A percentile compares a stretch with the other conserved stretches of the same genome.
Evolutionary conservation across 37 sponge, comb jelly and placozoan species (phyloP).

Genomic region (Chondrosia reniformis): DNA sequence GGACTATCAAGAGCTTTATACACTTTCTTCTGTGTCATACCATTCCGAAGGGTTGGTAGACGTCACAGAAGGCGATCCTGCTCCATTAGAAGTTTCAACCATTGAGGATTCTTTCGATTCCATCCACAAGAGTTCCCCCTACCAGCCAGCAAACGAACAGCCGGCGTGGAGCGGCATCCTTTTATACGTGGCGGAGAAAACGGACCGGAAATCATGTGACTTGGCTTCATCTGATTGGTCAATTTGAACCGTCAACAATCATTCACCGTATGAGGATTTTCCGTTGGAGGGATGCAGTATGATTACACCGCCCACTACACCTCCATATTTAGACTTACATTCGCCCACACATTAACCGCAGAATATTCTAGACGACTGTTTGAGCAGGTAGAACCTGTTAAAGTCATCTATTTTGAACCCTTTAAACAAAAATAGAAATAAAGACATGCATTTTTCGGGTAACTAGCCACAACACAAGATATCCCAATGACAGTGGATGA

Average conservation of each 20-base stretch:
- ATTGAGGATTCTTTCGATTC: conserved; percentile 21
- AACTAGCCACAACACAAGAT: too few relatives aligned
- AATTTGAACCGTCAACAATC: background rate
- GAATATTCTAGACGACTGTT: background rate
- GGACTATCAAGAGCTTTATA: background rate
- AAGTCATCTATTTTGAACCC: too few relatives aligned
- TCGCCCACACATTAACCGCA: conserved; percentile 15
- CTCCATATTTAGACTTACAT: background rate
- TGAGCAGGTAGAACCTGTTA: too few relatives aligned
- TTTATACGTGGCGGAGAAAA: background rate
- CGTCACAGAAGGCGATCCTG: conserved; percentile 22
- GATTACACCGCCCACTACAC: conserved; percentile 9
- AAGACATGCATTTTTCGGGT: too few relatives aligned
- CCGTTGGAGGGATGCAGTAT: background rate
- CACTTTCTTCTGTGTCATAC: conserved; percentile 4
- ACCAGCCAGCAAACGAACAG: background rate
- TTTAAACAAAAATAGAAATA: too few relatives aligned
- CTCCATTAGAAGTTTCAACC: conserved; percentile 15
- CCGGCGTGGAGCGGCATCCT: background rate
- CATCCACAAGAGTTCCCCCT: conserved; percentile 20
- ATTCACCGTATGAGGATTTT: background rate
- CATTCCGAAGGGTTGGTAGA: conserved; percentile 27
- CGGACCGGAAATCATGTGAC: conserved; percentile 20
- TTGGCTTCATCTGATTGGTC: background rate
- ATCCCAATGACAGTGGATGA: too few relatives aligned